phyloP scores from a whole-genome alignment of 1,140 invertebrate genomes.

The Caenorhabditis briggsae region DNA sequence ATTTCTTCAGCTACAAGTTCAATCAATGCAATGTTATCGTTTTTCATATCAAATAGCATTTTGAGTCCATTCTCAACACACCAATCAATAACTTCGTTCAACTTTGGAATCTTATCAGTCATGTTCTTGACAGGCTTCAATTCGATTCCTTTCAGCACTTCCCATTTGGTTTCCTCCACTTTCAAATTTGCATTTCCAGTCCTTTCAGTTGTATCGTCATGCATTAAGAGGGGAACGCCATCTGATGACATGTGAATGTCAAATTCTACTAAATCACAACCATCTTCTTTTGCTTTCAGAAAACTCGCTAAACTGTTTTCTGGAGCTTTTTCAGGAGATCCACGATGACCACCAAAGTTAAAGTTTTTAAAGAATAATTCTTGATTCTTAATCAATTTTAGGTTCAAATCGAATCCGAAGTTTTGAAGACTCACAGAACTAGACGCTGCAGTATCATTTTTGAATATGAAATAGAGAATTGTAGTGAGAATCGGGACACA shows the following conservation, averaged over 20 bases:
- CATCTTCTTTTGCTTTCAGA: slow-evolving; percentile 52
- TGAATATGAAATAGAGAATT: slow-evolving; percentile 41
- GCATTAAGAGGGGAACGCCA: slow-evolving; percentile 58
- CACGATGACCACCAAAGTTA: slow-evolving; percentile 55
- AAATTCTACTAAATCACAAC: slow-evolving; percentile 57
- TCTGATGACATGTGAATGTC: slow-evolving; percentile 58
- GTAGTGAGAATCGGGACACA: slow-evolving; percentile 5
- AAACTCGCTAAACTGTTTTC: slow-evolving; percentile 50
- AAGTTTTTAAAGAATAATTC: slow-evolving; percentile 56
- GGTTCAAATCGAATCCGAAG: not conserved
- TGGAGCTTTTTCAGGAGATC: slow-evolving; percentile 55
- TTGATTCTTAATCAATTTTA: not conserved
- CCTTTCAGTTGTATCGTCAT: slow-evolving; percentile 59
- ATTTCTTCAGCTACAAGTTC: slow-evolving; percentile 36
- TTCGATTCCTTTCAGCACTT: not conserved
- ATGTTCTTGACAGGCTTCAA: slow-evolving; percentile 47
- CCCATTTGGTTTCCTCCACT: slow-evolving; percentile 8
- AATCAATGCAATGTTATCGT: slow-evolving; percentile 32
- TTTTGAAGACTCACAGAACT: not conserved
- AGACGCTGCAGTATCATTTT: not conserved
- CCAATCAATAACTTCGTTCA: slow-evolving; percentile 38
- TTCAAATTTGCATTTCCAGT: slow-evolving; percentile 27
- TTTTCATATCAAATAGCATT: slow-evolving; percentile 59
- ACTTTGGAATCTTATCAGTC: slow-evolving; percentile 8
- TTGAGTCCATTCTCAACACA: slow-evolving; percentile 52